phyloP scores from a whole-genome alignment of 2,888 invertebrate species.

The Kryphioiulus occultus region DNA sequence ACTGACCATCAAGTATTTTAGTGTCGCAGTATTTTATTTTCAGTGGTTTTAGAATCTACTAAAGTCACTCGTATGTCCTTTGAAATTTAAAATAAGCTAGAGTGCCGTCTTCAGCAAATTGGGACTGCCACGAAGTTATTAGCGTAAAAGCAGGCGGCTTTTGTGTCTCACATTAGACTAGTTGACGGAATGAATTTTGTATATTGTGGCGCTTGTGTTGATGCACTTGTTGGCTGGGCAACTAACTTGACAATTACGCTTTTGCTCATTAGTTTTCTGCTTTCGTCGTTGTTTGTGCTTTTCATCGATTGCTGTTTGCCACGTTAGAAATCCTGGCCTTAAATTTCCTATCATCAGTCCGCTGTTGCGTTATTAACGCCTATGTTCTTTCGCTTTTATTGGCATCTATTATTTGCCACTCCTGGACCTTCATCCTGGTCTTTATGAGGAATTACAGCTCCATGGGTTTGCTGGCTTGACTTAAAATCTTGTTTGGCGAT shows the following conservation, averaged over 20 bases:
- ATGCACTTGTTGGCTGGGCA: not conserved
- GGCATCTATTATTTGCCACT: constrained; percentile 3
- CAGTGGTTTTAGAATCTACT: too few species aligned
- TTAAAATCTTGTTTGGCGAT: not conserved
- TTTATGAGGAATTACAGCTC: not conserved
- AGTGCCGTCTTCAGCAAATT: not conserved
- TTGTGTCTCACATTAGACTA: not conserved
- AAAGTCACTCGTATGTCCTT: too few species aligned
- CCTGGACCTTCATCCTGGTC: not conserved
- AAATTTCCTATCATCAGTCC: not conserved
- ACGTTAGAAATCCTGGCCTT: constrained; percentile 13
- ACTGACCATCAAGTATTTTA: too few species aligned
- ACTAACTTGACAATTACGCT: constrained; percentile 29
- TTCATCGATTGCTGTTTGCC: not conserved
- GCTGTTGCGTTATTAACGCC: constrained; percentile 26
- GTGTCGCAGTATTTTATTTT: too few species aligned
- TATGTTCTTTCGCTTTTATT: not conserved
- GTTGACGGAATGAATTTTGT: not conserved
- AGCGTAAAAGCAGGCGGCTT: not conserved
- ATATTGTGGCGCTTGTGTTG: not conserved
- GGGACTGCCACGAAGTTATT: not conserved
- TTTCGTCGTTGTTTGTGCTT: not conserved
- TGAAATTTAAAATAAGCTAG: not conserved
- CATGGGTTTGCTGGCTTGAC: not conserved
- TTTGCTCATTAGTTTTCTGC: constrained; percentile 35